These are phyloP conservation scores for Dolomedes plantarius DNA, from an alignment of 2,888 invertebrate genomes.

Conservation along the genomic window DNA sequence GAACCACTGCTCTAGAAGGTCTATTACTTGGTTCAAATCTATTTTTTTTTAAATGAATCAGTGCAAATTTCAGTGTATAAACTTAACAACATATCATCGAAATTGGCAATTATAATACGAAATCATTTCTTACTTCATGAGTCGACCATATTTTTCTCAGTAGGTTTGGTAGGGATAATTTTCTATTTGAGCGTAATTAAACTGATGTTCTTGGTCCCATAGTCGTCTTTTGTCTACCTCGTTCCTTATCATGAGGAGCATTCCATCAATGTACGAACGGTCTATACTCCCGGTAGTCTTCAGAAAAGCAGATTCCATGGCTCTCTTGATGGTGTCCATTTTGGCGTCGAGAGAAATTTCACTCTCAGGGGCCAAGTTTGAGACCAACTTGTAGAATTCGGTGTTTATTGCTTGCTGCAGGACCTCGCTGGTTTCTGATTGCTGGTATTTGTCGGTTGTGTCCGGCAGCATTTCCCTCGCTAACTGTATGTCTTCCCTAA, in stretches of 20 bases:
- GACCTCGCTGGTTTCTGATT: neutral
- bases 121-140: no score
- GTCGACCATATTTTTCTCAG: no score
- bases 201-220: slow-evolving; percentile 3
- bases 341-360: neutral
- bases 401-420: neutral
- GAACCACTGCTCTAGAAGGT: no score
- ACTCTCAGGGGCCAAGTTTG: neutral
- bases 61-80: no score
- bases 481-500: neutral
- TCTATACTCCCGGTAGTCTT: neutral
- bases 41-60: no score
- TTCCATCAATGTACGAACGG: neutral
- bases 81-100: no score
- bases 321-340: neutral
- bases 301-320: slow-evolving; percentile 4
- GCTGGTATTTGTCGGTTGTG: neutral
- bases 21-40: no score
- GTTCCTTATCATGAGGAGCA: neutral
- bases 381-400: neutral
- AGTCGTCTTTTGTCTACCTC: neutral
- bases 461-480: neutral
- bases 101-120: no score
- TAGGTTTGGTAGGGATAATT: no score
- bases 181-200: no score